Conservation (phyloP, 2,888 invertebrate species). For the Thymelicus acteon region DNA sequence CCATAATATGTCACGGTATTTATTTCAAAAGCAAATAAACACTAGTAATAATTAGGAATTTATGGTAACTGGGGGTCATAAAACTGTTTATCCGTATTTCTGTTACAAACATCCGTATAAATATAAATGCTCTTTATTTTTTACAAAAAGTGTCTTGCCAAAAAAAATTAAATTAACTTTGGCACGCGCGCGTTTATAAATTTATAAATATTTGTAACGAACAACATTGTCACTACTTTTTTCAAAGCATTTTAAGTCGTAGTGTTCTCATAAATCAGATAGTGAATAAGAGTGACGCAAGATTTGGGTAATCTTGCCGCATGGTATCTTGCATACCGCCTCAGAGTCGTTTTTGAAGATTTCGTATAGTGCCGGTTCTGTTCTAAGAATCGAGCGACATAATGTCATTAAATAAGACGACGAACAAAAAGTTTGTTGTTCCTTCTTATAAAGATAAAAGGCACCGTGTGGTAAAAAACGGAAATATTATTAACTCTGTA, state of each 20-base stretch:
- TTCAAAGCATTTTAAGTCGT: not conserved
- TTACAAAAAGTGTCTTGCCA: constrained; percentile 8
- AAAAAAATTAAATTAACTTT: constrained; percentile 21
- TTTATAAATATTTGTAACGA: constrained; percentile 17
- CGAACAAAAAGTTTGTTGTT: constrained; percentile 1
- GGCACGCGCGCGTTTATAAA: constrained; percentile 31
- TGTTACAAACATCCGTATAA: constrained; percentile 8
- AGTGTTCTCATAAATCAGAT: constrained; percentile 1
- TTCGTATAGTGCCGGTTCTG: not conserved
- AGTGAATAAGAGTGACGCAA: constrained; percentile 1
- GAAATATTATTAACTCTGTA: constrained; percentile 4
- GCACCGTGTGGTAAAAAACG: constrained; percentile 43
- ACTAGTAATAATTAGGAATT: not conserved
- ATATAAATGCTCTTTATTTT: constrained; percentile 19
- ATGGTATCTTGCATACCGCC: not conserved
- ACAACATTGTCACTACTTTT: not conserved
- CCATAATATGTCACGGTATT: constrained; percentile 2
- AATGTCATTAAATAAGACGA: not conserved
- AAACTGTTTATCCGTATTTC: not conserved
- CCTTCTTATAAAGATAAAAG: constrained; percentile 38
- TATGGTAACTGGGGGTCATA: constrained; percentile 12
- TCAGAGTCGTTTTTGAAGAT: not conserved
- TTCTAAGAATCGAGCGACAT: not conserved
- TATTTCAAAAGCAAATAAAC: constrained; percentile 6
- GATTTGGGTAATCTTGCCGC: not conserved